Base-by-base conservation (phyloP, 2,113 vertebrate species). In the Sebastes fasciatus region DNA sequence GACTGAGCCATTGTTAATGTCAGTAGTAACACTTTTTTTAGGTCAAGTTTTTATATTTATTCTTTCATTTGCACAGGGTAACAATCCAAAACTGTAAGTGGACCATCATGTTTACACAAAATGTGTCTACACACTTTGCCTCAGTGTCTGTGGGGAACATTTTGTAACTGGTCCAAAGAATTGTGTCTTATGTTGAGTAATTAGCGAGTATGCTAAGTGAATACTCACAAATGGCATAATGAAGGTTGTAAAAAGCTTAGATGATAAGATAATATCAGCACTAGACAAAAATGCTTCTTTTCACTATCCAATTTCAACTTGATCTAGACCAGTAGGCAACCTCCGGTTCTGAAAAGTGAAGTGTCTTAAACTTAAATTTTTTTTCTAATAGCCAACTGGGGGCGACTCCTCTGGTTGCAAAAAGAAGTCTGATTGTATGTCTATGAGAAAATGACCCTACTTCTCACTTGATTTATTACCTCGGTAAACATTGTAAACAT, bases 41-140 rank as follows among this genome's bases (percentile, higher is more conserved):
- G 9, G 10, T 64, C 17, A n/a, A 12, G 4, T n/a, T 8, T 64
- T 72, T 2, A 48, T 87, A 26, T 77, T 58, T 43, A 7, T 63
- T 54, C 52, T 70, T 66, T 71, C 55, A 67, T 63, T 76, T 73
- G 19, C 70, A 71, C 19, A 70, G 11, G 13, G 11, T 12, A 70
- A 67, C 13, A 42, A 54, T 63, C 42, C 17, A 43, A 34, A 49
- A 40, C n/a, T 17, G 13, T 19, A 69, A 40, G 7, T 40, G 10
- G 52, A 67, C 34, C 42, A 5, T 64, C 7, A 8, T 23, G 42
- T 34, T 75, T 4, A 46, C 54, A 51, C 51, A 4, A 43, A 21
- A 57, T 57, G n/a, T 10, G 55, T 55, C 54, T 55, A 8, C 54
- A 55, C 19, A 21, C 54, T 42, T 9, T 8, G 21, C 40, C 62